Base-by-base conservation (phyloP, 2,113 vertebrate species). In the Engraulis encrasicolus region DNA sequence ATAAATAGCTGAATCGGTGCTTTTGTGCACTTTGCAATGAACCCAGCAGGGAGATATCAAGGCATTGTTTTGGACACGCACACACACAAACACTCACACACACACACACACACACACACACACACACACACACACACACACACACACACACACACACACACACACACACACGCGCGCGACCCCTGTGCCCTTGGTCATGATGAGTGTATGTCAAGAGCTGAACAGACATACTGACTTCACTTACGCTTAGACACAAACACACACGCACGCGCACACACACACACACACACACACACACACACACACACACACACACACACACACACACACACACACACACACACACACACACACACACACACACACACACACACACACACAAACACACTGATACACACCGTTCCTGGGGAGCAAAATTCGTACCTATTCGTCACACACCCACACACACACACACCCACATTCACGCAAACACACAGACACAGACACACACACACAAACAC, bases 1-100 rank as follows among this genome's bases (percentile, higher is more conserved):
- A 83, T 83, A 87, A 84, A 87, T 83, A 82, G 84, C 86, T 83
- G 84, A 87, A 88, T 84, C 82, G 84, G 78, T 80, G 50, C 89
- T 85, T 88, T 87, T 88, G 85, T 89, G 48, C 52, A 36, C 17
- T 15, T 37, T 84, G 82, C 82, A 66, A 49, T 78, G 71, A 80
- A 50, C 52, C 79, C 61, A 45, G 84, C 80, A 80, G 83, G 79
- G 86, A 78, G 86, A 84, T 66, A 82, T 52, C 36, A 71, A 50
- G 61, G 49, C 81, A 71, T 85, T 78, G 84, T 49, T 36, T 50
- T 50, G 52, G 61, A 82, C 50, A 54, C 50, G n/a, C 50, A 54
- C 50, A 19, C 15, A 54, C 17, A 52, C 50, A n/a, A n/a, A n/a
- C 40, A 45, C 40, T 9, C 40, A 45, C 40, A 45, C 40, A 45